Evolutionary conservation across 2,797 vertebrate genomes (phyloP), one percentile per base, ranked within the genome.

Genomic region (Tokudaia muenninki): DNA sequence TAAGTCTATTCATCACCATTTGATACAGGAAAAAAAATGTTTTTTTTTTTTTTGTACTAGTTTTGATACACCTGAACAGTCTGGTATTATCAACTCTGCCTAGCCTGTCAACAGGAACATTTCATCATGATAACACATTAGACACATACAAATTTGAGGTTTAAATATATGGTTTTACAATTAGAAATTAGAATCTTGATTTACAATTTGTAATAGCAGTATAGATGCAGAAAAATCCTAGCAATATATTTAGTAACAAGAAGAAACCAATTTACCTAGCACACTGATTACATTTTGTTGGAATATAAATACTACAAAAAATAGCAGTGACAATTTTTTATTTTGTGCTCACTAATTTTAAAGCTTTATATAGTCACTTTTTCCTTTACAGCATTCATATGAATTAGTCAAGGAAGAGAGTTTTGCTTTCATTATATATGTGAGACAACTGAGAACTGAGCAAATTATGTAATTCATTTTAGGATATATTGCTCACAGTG

Each of bases 231-330:
- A 96, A 63, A 55, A 50, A 55, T 67, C 21, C 14, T 41, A 41
- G 41, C 37, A 77, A 87, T 87, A 34, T 50, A 94, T 87, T 95
- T 96, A 83, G 63, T 83, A 95, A 70, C 65, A 44, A 84, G 17
- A 83, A 83, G n/a, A 95, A 93, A 74, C 9, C 4, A 79, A 80
- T 94, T 94, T 96, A 78, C 90, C 41, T 55, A 84, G 52, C 89
- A 87, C 29, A 9, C 24, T 84, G 83, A 72, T 92, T 84, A 29
- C 29, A 87, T 92, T 96, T 34, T 90, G 7, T 84, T 87, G 83
- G 72, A 92, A 59, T 59, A 83, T 89, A 72, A 94, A 95, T 91
- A 94, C 84, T 92, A 83, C 21, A 87, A 92, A 57, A 87, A 67
- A 93, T 91, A 93, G 63, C 14, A 90, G 57, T 89, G 61, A 29